Evolutionary conservation across 2,113 vertebrate species (phyloP).

Genomic region (Chionomys nivalis): DNA sequence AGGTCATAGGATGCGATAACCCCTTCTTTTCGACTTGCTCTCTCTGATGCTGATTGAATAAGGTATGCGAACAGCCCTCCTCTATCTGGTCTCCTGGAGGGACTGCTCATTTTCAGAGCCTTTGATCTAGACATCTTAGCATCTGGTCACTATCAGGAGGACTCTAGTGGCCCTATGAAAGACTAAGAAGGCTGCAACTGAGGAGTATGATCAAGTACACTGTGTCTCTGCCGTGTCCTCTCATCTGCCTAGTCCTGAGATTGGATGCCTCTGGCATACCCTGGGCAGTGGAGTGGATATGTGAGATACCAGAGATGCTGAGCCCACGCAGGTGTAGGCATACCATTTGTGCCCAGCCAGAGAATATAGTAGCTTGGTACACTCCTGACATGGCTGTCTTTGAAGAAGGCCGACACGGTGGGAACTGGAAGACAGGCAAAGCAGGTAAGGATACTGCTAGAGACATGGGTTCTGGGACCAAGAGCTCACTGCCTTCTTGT

Average conservation of each 20-base stretch:
- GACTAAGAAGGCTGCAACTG: background rate
- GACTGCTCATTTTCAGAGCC: background rate
- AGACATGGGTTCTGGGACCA: background rate
- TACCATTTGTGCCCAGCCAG: background rate
- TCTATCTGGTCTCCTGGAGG: background rate
- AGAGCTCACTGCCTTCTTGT: background rate
- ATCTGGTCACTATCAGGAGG: background rate
- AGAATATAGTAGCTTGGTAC: background rate
- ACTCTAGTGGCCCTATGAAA: background rate
- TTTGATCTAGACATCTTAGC: conserved; percentile 8
- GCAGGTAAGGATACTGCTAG: background rate
- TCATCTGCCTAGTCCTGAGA: no score
- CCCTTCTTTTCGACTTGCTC: background rate
- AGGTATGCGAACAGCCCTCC: background rate
- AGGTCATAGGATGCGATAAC: background rate
- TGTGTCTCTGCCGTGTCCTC: background rate
- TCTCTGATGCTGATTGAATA: background rate
- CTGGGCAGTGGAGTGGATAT: background rate
- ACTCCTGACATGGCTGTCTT: background rate
- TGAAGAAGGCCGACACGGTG: background rate
- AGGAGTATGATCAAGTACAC: background rate
- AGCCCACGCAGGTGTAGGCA: background rate
- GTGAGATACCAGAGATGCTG: background rate
- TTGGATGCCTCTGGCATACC: background rate
- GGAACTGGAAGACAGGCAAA: background rate